Evolutionary conservation across 35 echinoderm and acorn worm species (phyloP).

Genomic region (Ophioderma brevispina): DNA sequence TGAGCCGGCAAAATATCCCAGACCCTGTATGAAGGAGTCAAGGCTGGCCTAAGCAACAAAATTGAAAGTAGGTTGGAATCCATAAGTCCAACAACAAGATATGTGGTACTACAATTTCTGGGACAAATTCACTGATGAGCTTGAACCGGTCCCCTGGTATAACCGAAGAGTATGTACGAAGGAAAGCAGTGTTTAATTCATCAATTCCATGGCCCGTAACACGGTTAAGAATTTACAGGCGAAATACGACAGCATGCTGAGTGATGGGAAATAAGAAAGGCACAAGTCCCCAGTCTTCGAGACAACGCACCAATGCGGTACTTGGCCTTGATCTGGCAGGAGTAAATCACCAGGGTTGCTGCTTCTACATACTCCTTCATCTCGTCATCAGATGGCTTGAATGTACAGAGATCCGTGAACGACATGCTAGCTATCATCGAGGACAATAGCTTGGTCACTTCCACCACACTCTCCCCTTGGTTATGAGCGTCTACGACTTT

Average conservation of each 20-base stretch:
- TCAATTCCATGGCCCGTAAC: neutral
- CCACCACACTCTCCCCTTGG: neutral
- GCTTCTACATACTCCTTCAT: neutral
- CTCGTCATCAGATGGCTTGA: neutral
- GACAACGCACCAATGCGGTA: conserved; percentile 10
- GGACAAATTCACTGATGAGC: neutral
- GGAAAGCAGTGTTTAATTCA: neutral
- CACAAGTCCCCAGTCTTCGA: neutral
- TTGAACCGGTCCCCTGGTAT: neutral
- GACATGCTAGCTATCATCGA: neutral
- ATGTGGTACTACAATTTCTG: neutral
- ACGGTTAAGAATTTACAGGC: neutral
- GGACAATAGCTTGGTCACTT: neutral
- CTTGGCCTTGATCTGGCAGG: neutral
- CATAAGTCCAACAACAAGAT: conserved; percentile 20
- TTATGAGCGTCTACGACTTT: neutral
- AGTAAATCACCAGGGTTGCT: neutral
- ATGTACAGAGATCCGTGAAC: neutral
- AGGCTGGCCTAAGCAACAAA: neutral
- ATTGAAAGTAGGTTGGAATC: neutral
- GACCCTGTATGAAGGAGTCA: neutral
- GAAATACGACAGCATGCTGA: conserved; percentile 5
- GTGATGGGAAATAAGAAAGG: conserved; percentile 4
- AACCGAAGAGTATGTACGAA: neutral
- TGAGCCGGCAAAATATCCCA: neutral